phyloP scores from a whole-genome alignment of 2,797 vertebrate species.

The Todus mexicanus region DNA sequence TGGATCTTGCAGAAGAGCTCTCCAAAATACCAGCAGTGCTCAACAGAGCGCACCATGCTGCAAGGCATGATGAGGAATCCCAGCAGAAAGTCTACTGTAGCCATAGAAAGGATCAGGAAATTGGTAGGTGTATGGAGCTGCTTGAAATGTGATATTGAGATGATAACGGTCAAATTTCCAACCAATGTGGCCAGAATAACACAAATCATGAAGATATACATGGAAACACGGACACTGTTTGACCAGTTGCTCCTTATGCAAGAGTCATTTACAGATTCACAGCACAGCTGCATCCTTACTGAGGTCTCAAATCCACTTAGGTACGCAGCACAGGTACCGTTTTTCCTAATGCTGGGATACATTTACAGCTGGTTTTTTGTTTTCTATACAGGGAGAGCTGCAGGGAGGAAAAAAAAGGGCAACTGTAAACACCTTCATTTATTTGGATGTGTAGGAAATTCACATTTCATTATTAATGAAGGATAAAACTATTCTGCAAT shows the following conservation, averaged over 20 bases:
- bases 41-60: conserved; percentile 81
- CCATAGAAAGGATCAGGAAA: conserved; percentile 84
- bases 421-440: neutral
- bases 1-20: conserved; percentile 83
- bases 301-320: neutral
- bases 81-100: conserved; percentile 81
- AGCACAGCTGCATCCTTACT: conserved; percentile 63
- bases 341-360: neutral
- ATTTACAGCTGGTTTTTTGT: neutral
- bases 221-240: conserved; percentile 47
- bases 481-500: neutral
- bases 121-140: conserved; percentile 87
- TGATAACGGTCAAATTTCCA: conserved; percentile 83
- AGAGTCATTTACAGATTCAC: conserved; percentile 65
- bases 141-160: conserved; percentile 86
- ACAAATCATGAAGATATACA: conserved; percentile 72
- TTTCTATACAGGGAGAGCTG: conserved; percentile 4
- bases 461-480: neutral
- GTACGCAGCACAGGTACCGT: neutral
- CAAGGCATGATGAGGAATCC: conserved; percentile 80
- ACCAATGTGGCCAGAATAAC: conserved; percentile 77
- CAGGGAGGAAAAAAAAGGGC: neutral
- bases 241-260: conserved; percentile 72
- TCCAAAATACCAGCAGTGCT: conserved; percentile 83
- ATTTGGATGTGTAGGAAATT: neutral